These are phyloP conservation scores for Austrofundulus limnaeus DNA, from an alignment of 2,113 vertebrate genomes.

Conservation along the genomic window DNA sequence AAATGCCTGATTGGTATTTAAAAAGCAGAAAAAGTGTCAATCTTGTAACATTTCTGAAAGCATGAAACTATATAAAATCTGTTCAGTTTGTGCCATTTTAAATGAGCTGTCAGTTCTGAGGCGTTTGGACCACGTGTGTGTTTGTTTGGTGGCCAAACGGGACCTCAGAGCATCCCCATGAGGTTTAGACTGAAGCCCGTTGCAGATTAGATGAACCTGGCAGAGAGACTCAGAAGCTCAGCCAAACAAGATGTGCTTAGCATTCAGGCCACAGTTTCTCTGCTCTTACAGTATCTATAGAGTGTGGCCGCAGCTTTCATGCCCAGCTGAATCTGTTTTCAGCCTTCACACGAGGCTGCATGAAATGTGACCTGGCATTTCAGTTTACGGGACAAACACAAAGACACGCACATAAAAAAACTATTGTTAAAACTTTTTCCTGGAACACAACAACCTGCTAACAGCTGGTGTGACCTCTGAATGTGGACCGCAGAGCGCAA, in stretches of 20 bases:
- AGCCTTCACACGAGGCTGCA: constrained; percentile 19
- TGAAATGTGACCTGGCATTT: constrained; percentile 46
- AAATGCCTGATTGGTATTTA: too few species aligned
- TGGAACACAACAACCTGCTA: constrained; percentile 25
- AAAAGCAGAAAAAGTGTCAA: too few species aligned
- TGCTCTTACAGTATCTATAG: background rate
- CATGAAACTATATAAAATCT: too few species aligned
- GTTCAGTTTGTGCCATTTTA: background rate
- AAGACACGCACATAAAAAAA: constrained; percentile 8
- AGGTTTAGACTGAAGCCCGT: constrained; percentile 11
- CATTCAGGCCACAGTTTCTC: constrained; percentile 13
- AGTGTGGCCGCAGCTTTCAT: constrained; percentile 5
- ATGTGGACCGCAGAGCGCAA: constrained; percentile 12
- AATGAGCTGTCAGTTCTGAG: background rate
- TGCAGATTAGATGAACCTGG: constrained; percentile 51
- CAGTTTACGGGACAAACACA: constrained; percentile 1
- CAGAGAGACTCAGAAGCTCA: constrained; percentile 12
- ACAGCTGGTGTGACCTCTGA: constrained; percentile 38
- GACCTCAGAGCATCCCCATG: constrained; percentile 22
- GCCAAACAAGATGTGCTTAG: constrained; percentile 9
- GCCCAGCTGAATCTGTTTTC: constrained; percentile 16
- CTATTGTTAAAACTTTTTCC: constrained; percentile 39
- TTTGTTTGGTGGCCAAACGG: constrained; percentile 23
- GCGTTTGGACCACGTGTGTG: constrained; percentile 9
- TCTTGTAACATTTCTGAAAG: too few species aligned